Evolutionary conservation across 2,888 invertebrate genomes (phyloP), one percentile per base, ranked within the genome.

Genomic region (Bugula neritina): DNA sequence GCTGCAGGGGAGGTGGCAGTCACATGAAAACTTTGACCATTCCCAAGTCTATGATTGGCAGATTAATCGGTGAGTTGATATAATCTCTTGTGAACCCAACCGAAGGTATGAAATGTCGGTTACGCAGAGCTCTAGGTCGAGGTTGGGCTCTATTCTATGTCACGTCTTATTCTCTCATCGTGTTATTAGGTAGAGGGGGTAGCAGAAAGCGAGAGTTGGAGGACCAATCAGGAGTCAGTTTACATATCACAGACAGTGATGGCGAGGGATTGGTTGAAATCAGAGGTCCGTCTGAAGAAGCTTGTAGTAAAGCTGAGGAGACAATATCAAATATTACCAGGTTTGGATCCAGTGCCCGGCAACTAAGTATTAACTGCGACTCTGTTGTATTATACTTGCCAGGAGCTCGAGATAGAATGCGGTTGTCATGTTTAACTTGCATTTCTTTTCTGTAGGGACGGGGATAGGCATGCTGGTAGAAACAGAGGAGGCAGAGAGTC

Each of bases 281-380:
- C 54, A 79, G 77, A 57, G 89, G 89, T 1, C n/a, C n/a, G n/a
- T 81, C 86, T 0, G 79, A 84, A 74, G 86, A 86, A 55, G 86
- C 87, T 0, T 86, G 87, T 71, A 75, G 83, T 5, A 86, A 86
- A 79, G 88, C 87, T 0, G 78, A 80, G 73, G 75, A 78, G 35
- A 69, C 80, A 58, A 83, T 83, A 13, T 76, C 79, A 52, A 79
- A 82, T 17, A 72, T 77, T 57, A n/a, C 73, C 13, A 74, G 74
- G n/a, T 55, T 31, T 27, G 54, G 1, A 25, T 17, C 1, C 43
- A 43, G 27, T 29, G 69, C 10, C 35, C 35, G 27, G 72, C 34
- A 17, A 69, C 34, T 35, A 54, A 72, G 34, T 27, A 27, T 54
- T 34, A 69, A n/a, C 71, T 34, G 13, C 72, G 72, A n/a, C n/a